phyloP scores from a whole-genome alignment of 2,113 vertebrate species.

The Amphiprion ocellaris region DNA sequence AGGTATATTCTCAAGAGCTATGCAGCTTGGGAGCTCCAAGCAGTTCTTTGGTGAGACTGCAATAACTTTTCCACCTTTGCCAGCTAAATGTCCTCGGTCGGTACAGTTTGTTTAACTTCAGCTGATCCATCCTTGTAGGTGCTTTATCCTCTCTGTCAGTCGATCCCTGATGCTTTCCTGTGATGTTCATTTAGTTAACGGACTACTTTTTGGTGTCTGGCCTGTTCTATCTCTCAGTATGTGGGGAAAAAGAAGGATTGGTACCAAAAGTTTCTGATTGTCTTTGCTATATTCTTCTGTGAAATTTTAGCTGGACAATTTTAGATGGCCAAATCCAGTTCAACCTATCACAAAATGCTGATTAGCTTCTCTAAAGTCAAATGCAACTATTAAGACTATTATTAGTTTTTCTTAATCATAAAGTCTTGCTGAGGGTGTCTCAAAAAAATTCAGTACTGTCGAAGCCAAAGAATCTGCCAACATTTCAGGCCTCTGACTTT shows the following conservation, averaged over 20 bases:
- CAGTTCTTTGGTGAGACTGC: slow-evolving; percentile 46
- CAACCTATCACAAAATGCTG: neutral
- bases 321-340: neutral
- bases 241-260: slow-evolving; percentile 38
- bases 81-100: slow-evolving; percentile 19
- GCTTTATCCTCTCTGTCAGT: slow-evolving; percentile 21
- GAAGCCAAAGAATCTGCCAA: neutral
- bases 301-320: neutral
- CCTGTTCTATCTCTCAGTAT: neutral
- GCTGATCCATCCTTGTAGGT: neutral
- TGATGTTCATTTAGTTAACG: neutral
- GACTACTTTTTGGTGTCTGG: slow-evolving; percentile 3
- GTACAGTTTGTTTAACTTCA: slow-evolving; percentile 21
- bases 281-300: neutral
- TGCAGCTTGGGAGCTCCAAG: slow-evolving; percentile 37
- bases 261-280: slow-evolving; percentile 22
- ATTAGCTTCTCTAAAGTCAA: too few species aligned
- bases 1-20: slow-evolving; percentile 33
- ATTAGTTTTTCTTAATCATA: neutral
- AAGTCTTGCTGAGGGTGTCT: neutral
- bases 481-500: neutral
- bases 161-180: neutral
- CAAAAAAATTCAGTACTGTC: neutral
- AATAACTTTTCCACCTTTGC: slow-evolving; percentile 30
- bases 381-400: neutral